A percentile compares a stretch with the other conserved stretches of the same genome.
Conservation (phyloP, 2,888 invertebrate genomes). For the Metallyticus violacea region DNA sequence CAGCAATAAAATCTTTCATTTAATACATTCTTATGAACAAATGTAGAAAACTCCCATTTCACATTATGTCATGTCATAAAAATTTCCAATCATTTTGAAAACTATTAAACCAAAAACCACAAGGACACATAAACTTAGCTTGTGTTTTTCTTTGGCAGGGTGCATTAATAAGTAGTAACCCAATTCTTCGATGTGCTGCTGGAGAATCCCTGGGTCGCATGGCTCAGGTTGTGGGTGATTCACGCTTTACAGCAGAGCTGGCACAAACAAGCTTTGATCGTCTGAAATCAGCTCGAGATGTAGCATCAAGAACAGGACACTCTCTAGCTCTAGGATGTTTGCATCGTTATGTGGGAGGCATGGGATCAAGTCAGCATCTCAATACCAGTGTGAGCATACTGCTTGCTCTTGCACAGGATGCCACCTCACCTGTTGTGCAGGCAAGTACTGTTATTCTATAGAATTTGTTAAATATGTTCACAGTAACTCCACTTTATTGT, state of each 20-base stretch:
- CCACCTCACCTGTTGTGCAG: constrained; percentile 91
- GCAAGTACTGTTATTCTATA: constrained; percentile 45
- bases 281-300: constrained; percentile 81
- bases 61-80: no score
- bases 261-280: constrained; percentile 88
- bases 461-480: no score
- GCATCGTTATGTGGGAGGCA: constrained; percentile 92
- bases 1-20: no score
- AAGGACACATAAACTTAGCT: background rate
- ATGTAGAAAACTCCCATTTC: no score
- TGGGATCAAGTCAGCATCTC: constrained; percentile 92
- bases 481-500: no score
- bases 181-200: constrained; percentile 86
- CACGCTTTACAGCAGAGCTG: constrained; percentile 82
- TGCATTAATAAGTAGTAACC: constrained; percentile 71
- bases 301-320: constrained; percentile 80
- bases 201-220: constrained; percentile 93
- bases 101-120: background rate
- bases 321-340: constrained; percentile 93
- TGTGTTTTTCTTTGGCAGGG: constrained; percentile 48
- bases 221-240: constrained; percentile 84
- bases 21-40: no score
- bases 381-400: constrained; percentile 93
- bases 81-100: no score
- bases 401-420: constrained; percentile 90